Base-by-base conservation (phyloP, 1,140 invertebrate genomes). In the Hylaeus anthracinus region DNA sequence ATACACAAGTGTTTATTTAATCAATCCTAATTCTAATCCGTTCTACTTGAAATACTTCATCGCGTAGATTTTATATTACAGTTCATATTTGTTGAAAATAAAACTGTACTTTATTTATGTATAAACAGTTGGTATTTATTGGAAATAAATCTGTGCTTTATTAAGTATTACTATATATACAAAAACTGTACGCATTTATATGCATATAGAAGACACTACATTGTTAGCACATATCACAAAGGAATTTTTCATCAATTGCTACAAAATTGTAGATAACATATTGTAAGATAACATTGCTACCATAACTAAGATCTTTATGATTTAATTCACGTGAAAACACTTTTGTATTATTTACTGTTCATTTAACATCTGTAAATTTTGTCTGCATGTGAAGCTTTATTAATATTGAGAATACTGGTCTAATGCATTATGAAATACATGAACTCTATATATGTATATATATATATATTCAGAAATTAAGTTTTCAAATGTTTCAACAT, bases 1-100 rank as follows among this genome's bases (percentile, higher is more conserved):
- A 67, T 80, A 74, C 12, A 51, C 4, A 56, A 58, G 26, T 55
- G 8, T 56, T 79, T 65, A 56, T 60, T 72, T 63, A 69, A 53
- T 73, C n/a, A 51, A 15, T 61, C 70, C 48, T 70, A 51, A 8
- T 79, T 73, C 56, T 67, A 53, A 70, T 82, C 0, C 26, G 43
- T 37, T 67, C 56, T 55, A 53, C 10, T 51, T 60, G 41, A 67
- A 9, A 26, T 56, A 51, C 69, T 65, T 65, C 43, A 56, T 72
- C 73, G 60, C 26, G 14, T 56, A 66, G 39, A 60, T 48, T 79
- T 63, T 73, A 67, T 73, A 84, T 70, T 63, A 67, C 43, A 69
- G 26, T 58, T 78, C 14, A 56, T 56, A 70, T 70, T 71, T 55
- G 43, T 51, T 83, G 15, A 64, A 72, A 73, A 73, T 69, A 73